Evolutionary conservation across 2,113 vertebrate species (phyloP).

Genomic region (Tamias sibiricus): DNA sequence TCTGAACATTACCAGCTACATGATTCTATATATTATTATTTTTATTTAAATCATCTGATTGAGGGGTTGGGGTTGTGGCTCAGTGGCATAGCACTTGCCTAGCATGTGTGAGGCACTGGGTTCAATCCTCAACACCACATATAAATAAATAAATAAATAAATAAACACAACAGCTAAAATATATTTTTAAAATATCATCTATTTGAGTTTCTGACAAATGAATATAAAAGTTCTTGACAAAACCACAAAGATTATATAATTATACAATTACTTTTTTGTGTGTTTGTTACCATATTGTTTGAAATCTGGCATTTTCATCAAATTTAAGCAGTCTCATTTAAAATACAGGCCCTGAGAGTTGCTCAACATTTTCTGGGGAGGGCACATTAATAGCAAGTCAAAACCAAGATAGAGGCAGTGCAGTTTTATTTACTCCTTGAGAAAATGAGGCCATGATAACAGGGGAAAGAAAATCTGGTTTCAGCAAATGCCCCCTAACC

Average conservation of each 20-base stretch:
- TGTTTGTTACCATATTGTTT: background rate
- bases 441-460: background rate
- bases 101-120: no score
- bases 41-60: background rate
- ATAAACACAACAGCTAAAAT: no score
- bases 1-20: background rate
- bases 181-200: no score
- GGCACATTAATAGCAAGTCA: background rate
- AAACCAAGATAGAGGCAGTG: background rate
- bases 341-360: background rate
- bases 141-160: no score
- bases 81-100: no score
- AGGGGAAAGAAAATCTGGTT: background rate
- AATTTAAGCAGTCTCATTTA: background rate
- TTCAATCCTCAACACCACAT: no score
- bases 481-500: background rate
- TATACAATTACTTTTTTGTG: background rate
- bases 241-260: background rate
- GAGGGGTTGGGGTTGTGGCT: no score
- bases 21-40: background rate
- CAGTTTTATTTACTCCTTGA: background rate
- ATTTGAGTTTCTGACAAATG: background rate
- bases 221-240: conserved; percentile 35
- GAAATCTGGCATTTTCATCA: background rate
- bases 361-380: background rate